Conservation (phyloP, 2,888 invertebrate species). For the Caenorhabditis sinica region DNA sequence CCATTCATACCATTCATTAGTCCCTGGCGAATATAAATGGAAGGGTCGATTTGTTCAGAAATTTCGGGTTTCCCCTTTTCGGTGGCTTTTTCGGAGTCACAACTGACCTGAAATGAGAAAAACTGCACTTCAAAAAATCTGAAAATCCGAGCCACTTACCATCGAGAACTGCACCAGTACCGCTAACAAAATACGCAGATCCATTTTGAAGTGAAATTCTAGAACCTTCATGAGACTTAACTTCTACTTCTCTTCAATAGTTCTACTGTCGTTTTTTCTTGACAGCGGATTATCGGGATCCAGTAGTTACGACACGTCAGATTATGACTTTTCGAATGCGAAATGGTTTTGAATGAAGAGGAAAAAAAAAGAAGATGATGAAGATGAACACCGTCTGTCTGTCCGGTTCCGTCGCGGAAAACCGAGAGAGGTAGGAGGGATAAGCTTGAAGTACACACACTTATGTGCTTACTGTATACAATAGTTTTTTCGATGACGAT, state of each 20-base stretch:
- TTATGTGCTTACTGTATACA: slow-evolving; percentile 52
- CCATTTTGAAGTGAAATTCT: slow-evolving; percentile 7
- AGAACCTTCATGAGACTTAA: background rate
- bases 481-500: slow-evolving; percentile 13
- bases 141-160: slow-evolving; percentile 7
- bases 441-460: slow-evolving; percentile 60
- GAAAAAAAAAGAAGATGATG: slow-evolving; percentile 14
- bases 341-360: slow-evolving; percentile 35
- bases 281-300: slow-evolving; percentile 52
- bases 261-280: slow-evolving; percentile 25
- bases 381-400: slow-evolving; percentile 10
- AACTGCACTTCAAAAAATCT: background rate
- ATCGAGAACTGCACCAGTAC: background rate
- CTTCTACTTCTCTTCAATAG: slow-evolving; percentile 5
- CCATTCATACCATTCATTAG: slow-evolving; percentile 60
- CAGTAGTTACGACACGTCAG: slow-evolving; percentile 48
- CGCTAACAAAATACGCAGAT: slow-evolving; percentile 3
- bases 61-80: slow-evolving; percentile 53
- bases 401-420: slow-evolving; percentile 44
- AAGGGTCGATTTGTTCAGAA: slow-evolving; percentile 64
- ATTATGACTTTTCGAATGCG: slow-evolving; percentile 52
- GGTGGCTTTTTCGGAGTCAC: slow-evolving; percentile 21
- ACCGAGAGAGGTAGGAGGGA: slow-evolving; percentile 19
- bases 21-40: slow-evolving; percentile 55
- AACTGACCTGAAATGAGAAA: background rate